Percentiles rank a stretch among this genome's conserved stretches.
These are phyloP conservation scores for Dryadula phaetusa DNA, from an alignment of 2,888 invertebrate species.

Conservation along the genomic window DNA sequence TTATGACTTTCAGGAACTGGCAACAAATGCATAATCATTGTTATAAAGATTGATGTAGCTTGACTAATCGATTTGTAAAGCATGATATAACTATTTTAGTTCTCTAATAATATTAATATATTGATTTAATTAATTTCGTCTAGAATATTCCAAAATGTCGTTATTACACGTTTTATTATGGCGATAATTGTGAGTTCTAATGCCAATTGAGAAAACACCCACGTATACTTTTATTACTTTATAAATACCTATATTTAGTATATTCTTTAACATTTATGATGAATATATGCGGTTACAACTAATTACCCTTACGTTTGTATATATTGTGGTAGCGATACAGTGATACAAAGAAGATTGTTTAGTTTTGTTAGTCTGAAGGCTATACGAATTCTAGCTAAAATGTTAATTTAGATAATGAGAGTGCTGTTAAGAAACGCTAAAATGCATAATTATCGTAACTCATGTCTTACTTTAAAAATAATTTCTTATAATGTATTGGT, in stretches of 20 bases:
- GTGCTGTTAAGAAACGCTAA: background rate
- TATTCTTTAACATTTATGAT: too few species aligned
- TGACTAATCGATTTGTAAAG: conserved; percentile 20
- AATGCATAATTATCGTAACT: background rate
- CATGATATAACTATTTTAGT: background rate
- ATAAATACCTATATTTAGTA: too few species aligned
- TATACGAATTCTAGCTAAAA: background rate
- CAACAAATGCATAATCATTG: background rate
- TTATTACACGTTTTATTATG: background rate
- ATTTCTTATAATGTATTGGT: background rate
- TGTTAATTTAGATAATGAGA: conserved; percentile 5
- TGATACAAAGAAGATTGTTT: background rate
- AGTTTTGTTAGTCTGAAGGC: background rate
- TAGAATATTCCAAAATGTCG: background rate
- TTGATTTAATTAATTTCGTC: background rate
- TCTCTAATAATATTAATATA: background rate
- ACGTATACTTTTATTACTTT: too few species aligned
- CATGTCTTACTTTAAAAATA: background rate
- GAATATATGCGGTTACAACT: background rate
- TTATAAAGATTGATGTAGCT: conserved; percentile 2
- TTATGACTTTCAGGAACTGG: background rate
- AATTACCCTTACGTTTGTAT: background rate
- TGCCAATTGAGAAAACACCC: background rate
- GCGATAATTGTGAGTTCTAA: background rate
- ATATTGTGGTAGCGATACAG: background rate